Base-by-base conservation (phyloP, 2,113 vertebrate genomes). In the Barnardius zonarius region DNA sequence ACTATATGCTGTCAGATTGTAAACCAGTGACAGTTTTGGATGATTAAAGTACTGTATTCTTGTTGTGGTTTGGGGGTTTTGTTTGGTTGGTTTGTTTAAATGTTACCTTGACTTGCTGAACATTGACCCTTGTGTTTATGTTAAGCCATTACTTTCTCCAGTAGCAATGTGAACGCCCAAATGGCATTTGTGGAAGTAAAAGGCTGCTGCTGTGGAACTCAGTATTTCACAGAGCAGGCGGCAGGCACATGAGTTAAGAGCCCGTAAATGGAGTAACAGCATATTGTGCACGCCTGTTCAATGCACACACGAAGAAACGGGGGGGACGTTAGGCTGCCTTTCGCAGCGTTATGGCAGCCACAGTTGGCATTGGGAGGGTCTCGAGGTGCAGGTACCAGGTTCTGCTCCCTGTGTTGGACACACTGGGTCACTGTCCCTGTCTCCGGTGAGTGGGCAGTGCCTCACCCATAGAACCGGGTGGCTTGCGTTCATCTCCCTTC, bases 1-100 rank as follows among this genome's bases (percentile, higher is more conserved):
- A 77, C 92, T 92, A 6, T 86, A 81, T 86, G 84, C 84, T 96
- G 89, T 75, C 83, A 72, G 92, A 82, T 4, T 92, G 96, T 89
- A 93, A 90, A 94, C 89, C 86, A 93, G 90, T 95, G 90, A 90
- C 95, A 7, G 68, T 78, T 83, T 64, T 39, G 70, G 91, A 93
- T 78, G 4, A 89, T 84, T 86, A 88, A 95, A 92, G 35, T 82
- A 74, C 83, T 85, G 51, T 84, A 30, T 93, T 62, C 63, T 39
- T 41, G 0, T 44, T 67, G 66, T 88, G 69, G 13, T 63, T 51
- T 33, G 2, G 30, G 77, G 20, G 3, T 13, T 64, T 70, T 30
- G 22, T n/a, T 77, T 44, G 12, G 8, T 51, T 37, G 33, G 6
- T 7, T 41, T 15, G 6, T 86, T 72, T 43, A 5, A 44, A 1